Evolutionary conservation across 1,140 invertebrate genomes (phyloP), one percentile per base, ranked within the genome.

Genomic region (Chrysoperla carnea): DNA sequence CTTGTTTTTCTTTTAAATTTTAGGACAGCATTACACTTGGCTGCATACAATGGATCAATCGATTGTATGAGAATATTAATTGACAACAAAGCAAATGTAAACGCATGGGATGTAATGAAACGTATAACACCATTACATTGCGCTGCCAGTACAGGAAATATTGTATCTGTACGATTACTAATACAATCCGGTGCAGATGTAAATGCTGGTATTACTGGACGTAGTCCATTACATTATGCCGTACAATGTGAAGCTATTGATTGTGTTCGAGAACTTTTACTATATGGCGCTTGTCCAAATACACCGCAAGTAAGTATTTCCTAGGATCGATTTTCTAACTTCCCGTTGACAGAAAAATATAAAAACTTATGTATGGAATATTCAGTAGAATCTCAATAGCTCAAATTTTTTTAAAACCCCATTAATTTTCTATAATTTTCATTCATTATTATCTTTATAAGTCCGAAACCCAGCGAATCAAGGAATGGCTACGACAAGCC

Each of bases 21-120:
- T 23, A 80, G 81, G 57, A 79, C 78, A 5, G 71, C 81, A 8
- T 56, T 90, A 12, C 87, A 91, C 58, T 68, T 89, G 48, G 81
- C 84, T 31, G 76, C 81, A 39, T 68, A 70, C 49, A 68, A 68
- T n/a, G 76, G 76, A 1, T 74, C 70, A 36, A 59, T 66, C 15
- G 72, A 73, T 41, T 77, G 78, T 44, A 63, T 78, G 0, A 71
- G 70, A 50, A 53, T 78, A 11, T 52, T 87, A 13, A 53, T 86
- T 8, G 68, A 76, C 36, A 52, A 69, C 23, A 74, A 73, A 27
- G 76, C 78, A 0, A 62, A 76, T 51, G 70, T 78, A 0, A 70
- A 73, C 47, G 68, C 64, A 42, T 83, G 76, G 73, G 83, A 86
- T 56, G 62, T 58, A 2, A 60, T 57, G 8, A 63, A 70, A 33